Base-by-base conservation (phyloP, 2,797 vertebrate genomes). In the Acipenser ruthenus region DNA sequence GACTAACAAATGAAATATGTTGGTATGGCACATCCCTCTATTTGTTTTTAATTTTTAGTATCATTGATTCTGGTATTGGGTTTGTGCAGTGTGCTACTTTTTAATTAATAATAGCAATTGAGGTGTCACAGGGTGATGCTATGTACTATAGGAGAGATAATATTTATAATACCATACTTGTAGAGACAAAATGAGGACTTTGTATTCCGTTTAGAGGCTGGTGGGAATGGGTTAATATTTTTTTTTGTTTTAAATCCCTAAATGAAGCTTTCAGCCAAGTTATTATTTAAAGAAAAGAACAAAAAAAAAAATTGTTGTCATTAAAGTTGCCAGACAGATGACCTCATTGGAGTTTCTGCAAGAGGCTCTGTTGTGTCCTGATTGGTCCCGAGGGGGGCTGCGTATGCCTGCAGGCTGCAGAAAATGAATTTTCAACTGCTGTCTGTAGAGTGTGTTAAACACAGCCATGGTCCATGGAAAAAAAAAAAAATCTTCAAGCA, bases 271-370 rank as follows among this genome's bases (percentile, higher is more conserved):
- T 70, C 71, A 77, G 80, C 73, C 77, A 79, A 69, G 73, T 79
- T 80, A 76, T 70, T 77, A 69, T 81, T 79, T 77, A 72, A n/a
- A 10, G 52, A 49, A 51, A 65, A 23, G 2, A 10, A 62, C 49
- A 50, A 51, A 53, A 12, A 53, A 60, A 13, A 15, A 59, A 78
- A 79, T 82, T 80, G 84, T 84, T 82, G 80, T 77, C 75, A 63
- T 78, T 76, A 64, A 68, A 67, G 75, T 80, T 83, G 76, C 78
- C 81, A 83, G 77, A 79, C 47, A 2, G 64, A 79, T 82, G 82
- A 85, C 77, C 76, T 86, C 75, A 77, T 75, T 82, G 65, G 76
- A 78, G 71, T 80, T 78, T 76, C 66, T 82, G 73, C 74, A 80
- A 80, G 69, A 72, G 73, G 23, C 75, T 78, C 75, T 81, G 52